Base-by-base conservation (phyloP, 2,113 vertebrate genomes). In the Perca flavescens region DNA sequence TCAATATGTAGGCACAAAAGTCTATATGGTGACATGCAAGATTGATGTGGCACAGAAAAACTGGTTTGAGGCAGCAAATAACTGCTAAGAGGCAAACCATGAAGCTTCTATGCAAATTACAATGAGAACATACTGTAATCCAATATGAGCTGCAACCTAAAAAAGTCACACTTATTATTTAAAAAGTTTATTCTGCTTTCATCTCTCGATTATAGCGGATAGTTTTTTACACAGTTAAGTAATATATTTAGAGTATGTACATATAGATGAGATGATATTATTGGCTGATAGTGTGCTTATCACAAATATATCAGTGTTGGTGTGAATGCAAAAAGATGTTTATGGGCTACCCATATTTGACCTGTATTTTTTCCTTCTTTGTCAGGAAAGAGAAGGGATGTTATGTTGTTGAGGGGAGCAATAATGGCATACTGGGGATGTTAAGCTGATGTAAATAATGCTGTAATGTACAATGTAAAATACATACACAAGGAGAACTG, bases 61-160 rank as follows among this genome's bases (percentile, higher is more conserved):
- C 92, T 90, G 91, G 88, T 94, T 84, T 86, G 71, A 85, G 75
- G 72, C 73, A 65, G 77, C 72, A 74, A 85, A 85, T 87, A 83
- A 81, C 61, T 75, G 69, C 77, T 91, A 34, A 31, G 47, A 80
- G 79, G 69, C 82, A 86, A 86, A 80, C 31, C 58, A 53, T 60
- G n/a, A 19, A 63, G 31, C 12, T 15, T 73, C 57, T 69, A 67
- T 88, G 66, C 74, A 84, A 89, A 86, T 69, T 2, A 25, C 0
- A 68, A 67, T 19, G 3, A 56, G 11, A 31, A 25, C 7, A 5
- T 25, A 34, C 5, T 34, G 6, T 34, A 5, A 52, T 56, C 60
- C 34, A 63, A 1, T 43, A 71, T 19, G 11, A 66, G 64, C 58
- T 61, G 46, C 68, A 40, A 67, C 34, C 17, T 57, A 31, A 69